Evolutionary conservation across 2,797 vertebrate genomes (phyloP), one percentile per base, ranked within the genome.

Genomic region (Artibeus jamaicensis): DNA sequence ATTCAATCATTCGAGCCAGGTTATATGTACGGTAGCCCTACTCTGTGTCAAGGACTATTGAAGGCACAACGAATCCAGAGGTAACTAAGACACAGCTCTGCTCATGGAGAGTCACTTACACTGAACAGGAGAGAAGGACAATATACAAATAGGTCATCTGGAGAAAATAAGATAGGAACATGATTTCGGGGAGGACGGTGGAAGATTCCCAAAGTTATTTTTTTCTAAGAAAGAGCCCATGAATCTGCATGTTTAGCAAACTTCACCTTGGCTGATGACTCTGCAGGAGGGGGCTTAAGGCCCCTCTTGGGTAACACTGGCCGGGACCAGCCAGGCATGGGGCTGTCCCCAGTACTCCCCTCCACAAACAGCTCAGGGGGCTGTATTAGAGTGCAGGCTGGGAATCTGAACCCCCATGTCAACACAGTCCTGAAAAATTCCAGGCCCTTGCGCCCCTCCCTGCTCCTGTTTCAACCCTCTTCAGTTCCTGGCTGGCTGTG

Each of bases 1-100:
- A 10, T 39, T 9, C 10, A 8, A 65, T 32, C 67, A 5, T 21
- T 73, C 68, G 12, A 48, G 22, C 2, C 55, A 19, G 34, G 29
- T 34, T 29, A 1, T 29, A 21, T 2, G 1, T 6, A 1, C 1
- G 4, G 11, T 11, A 9, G 44, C 7, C 74, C 93, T 53, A 3
- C 67, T 55, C 0, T 16, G 65, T 16, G 48, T 39, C 15, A 0
- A 42, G 5, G 14, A 0, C 32, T 15, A 18, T 24, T 18, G 22
- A n/a, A 1, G 15, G 6, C 53, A 26, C 22, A 14, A 19, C 4
- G n/a, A n/a, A 70, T 15, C 37, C 59, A 10, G 32, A 11, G 22
- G 6, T 9, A 15, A 57, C 39, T 4, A 34, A 34, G 39, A n/a
- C 15, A 18, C 42, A 9, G 11, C n/a, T 32, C 12, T 32, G 22